Conservation (phyloP, 2,888 invertebrate species). For the Unio delphinus region DNA sequence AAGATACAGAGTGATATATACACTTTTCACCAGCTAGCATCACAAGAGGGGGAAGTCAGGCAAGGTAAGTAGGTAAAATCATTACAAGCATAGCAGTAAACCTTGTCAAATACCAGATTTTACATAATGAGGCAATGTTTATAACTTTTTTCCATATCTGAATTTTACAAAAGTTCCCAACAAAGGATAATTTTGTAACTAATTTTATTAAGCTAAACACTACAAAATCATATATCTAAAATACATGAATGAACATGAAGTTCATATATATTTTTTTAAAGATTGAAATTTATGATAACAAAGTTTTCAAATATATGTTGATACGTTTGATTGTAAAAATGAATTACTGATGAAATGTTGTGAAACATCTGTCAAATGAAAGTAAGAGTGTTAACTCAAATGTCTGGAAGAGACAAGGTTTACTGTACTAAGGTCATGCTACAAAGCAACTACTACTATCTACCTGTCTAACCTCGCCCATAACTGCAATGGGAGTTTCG, state of each 20-base stretch:
- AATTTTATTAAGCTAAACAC: too few relatives aligned
- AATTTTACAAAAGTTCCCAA: too few relatives aligned
- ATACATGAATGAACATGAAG: too few relatives aligned
- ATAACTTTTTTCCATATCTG: too few relatives aligned
- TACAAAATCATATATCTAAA: too few relatives aligned
- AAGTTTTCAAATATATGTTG: too few relatives aligned
- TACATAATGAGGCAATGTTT: conserved; percentile 8
- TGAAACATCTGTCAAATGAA: conserved; percentile 7
- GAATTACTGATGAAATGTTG: neutral
- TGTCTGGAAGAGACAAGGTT: neutral
- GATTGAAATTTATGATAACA: too few relatives aligned
- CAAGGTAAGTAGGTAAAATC: neutral
- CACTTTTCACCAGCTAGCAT: neutral
- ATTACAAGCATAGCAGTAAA: neutral
- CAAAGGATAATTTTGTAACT: too few relatives aligned
- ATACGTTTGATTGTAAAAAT: too few relatives aligned
- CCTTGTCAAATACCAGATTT: neutral
- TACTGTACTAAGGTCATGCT: neutral
- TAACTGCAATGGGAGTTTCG: conserved; percentile 95
- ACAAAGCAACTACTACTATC: neutral
- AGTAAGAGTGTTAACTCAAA: neutral
- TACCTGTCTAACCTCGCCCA: conserved; percentile 74
- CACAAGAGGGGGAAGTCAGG: too few relatives aligned
- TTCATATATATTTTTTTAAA: too few relatives aligned
- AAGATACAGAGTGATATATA: too few relatives aligned